phyloP scores from a whole-genome alignment of 2,797 vertebrate genomes.

The Todus mexicanus region DNA sequence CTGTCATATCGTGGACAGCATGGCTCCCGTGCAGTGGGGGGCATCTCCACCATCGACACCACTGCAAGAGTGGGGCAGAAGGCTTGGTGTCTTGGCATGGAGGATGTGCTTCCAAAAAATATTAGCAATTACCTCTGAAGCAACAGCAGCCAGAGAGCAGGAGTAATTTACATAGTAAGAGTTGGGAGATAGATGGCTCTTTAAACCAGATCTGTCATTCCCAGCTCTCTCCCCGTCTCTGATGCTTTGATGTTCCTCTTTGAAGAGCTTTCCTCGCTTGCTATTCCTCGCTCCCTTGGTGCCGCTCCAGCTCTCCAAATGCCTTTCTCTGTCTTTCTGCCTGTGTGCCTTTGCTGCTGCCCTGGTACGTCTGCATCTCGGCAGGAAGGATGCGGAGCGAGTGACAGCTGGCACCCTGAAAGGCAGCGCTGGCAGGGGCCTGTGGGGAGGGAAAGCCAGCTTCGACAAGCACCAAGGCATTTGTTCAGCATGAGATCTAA shows the following conservation, averaged over 20 bases:
- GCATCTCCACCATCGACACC: neutral
- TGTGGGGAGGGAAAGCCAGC: neutral
- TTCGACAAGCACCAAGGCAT: neutral
- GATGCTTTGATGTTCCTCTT: slow-evolving; percentile 68
- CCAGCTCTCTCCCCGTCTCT: slow-evolving; percentile 34
- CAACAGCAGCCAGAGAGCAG: neutral
- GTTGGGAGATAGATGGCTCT: slow-evolving; percentile 67
- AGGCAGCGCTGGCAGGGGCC: neutral
- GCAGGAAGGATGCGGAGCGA: neutral
- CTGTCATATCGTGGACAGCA: neutral
- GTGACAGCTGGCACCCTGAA: neutral
- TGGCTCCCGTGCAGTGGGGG: accelerated
- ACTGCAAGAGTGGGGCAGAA: accelerated
- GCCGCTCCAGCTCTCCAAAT: slow-evolving; percentile 30
- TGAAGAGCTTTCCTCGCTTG: slow-evolving; percentile 57
- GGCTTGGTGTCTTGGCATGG: neutral
- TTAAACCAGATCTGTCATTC: slow-evolving; percentile 71
- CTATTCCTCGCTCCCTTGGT: slow-evolving; percentile 47
- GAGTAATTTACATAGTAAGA: slow-evolving; percentile 64
- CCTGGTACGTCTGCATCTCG: neutral
- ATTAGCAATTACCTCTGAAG: neutral
- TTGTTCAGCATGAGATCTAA: neutral
- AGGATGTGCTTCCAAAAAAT: slow-evolving; percentile 16
- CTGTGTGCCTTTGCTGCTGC: neutral
- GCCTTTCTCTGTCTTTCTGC: neutral